phyloP scores from a whole-genome alignment of 2,113 vertebrate species.

The Lampris megalopsis region DNA sequence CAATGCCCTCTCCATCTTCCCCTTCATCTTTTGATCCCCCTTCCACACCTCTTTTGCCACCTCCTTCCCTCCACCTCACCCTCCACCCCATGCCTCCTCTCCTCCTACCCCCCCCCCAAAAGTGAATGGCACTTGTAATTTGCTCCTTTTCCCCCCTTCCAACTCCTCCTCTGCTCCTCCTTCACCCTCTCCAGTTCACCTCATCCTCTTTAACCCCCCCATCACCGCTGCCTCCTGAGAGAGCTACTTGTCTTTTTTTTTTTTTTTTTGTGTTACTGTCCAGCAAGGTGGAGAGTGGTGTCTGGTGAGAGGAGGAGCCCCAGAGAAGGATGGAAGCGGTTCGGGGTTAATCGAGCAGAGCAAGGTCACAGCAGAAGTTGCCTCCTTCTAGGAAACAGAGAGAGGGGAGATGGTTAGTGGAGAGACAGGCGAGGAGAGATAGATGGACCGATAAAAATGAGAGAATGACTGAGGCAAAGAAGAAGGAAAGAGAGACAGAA shows the following conservation, averaged over 20 bases:
- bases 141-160: not conserved
- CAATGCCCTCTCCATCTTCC: not conserved
- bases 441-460: too few relatives aligned
- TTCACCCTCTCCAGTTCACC: not conserved
- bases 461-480: not conserved
- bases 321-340: not conserved
- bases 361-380: slow-evolving; percentile 47
- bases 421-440: too few relatives aligned
- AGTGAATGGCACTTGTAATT: too few relatives aligned
- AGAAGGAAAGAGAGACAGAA: slow-evolving; percentile 2
- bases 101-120: too few relatives aligned
- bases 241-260: slow-evolving; percentile 33
- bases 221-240: not conserved
- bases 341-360: slow-evolving; percentile 16
- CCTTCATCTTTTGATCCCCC: not conserved
- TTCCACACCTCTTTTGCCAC: not conserved
- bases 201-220: not conserved
- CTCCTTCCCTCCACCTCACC: too few relatives aligned
- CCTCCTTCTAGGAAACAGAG: slow-evolving; percentile 23
- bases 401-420: too few relatives aligned
- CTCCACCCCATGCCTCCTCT: too few relatives aligned
- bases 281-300: not conserved
- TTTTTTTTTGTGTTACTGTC: slow-evolving; percentile 48
- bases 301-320: not conserved
- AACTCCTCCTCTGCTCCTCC: not conserved